phyloP scores from a whole-genome alignment of 2,888 invertebrate species.

The Nudaria mundana region DNA sequence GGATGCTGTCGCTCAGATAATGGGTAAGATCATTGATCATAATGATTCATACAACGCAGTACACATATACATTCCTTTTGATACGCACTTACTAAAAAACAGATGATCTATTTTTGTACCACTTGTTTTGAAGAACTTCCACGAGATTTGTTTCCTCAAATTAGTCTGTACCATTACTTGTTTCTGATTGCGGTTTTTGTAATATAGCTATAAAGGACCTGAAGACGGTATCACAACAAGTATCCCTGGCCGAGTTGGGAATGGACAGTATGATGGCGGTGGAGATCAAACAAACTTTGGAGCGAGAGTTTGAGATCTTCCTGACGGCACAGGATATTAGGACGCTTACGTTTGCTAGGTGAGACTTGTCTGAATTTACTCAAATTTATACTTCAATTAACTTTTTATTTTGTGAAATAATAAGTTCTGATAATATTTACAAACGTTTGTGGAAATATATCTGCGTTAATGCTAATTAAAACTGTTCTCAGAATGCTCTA shows the following conservation, averaged over 20 bases:
- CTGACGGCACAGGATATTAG: constrained; percentile 93
- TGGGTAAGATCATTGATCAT: no score
- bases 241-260: constrained; percentile 93
- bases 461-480: no score
- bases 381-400: no score
- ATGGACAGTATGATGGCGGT: constrained; percentile 99
- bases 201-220: constrained; percentile 82
- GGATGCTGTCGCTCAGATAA: constrained; percentile 86
- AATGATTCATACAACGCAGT: no score
- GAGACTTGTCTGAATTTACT: no score
- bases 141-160: no score
- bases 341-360: constrained; percentile 87
- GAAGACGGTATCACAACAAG: constrained; percentile 85
- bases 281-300: constrained; percentile 96
- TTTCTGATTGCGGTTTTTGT: neutral
- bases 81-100: neutral
- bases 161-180: neutral
- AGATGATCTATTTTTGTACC: no score
- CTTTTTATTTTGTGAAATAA: no score
- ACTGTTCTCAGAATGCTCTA: no score
- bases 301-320: constrained; percentile 93
- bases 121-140: no score
- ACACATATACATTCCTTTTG: neutral
- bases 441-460: no score
- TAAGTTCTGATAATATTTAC: no score